Conservation (phyloP, 1,140 invertebrate genomes). For the Drosophila nannoptera region DNA sequence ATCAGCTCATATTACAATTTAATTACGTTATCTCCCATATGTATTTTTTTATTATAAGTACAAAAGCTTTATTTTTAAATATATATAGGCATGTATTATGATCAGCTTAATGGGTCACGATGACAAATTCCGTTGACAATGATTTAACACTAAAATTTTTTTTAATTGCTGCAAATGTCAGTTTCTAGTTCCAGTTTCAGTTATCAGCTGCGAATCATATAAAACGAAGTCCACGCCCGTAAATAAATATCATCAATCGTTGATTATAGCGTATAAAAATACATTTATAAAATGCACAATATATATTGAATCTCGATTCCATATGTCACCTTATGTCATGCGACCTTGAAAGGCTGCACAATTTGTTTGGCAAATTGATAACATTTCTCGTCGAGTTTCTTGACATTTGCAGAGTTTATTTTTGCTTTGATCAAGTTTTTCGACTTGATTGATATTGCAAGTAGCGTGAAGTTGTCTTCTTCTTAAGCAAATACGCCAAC, state of each 20-base stretch:
- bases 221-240: constrained; percentile 36
- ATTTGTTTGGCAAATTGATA: constrained; percentile 51
- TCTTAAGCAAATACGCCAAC: not conserved
- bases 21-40: constrained; percentile 41
- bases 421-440: not conserved
- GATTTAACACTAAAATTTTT: constrained; percentile 33
- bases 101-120: constrained; percentile 1
- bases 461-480: constrained; percentile 10
- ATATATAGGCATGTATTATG: not conserved
- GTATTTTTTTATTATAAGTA: not conserved
- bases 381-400: constrained; percentile 45
- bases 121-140: constrained; percentile 48
- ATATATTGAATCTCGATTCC: constrained; percentile 28
- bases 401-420: constrained; percentile 9
- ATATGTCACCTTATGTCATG: constrained; percentile 51
- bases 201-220: constrained; percentile 20
- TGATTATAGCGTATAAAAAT: constrained; percentile 4
- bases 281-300: constrained; percentile 5
- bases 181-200: not conserved
- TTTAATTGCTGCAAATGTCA: constrained; percentile 21
- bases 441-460: constrained; percentile 7
- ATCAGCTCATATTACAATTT: constrained; percentile 41
- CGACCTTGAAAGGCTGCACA: constrained; percentile 34
- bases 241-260: constrained; percentile 20
- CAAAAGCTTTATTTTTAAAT: not conserved